Conservation (phyloP, 2,797 vertebrate genomes). For the Tragopan temminckii region DNA sequence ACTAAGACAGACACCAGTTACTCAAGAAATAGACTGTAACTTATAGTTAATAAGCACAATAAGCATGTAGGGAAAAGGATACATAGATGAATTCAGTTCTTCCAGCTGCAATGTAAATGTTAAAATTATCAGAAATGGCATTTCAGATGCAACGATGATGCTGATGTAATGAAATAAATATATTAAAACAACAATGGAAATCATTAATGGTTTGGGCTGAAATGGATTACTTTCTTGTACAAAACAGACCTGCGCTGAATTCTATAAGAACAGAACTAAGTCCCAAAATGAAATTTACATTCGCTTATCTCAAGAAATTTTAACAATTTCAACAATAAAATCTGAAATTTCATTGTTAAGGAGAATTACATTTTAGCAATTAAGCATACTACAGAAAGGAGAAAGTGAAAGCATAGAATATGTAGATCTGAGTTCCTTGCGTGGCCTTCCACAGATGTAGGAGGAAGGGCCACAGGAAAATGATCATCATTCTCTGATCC, state of each 20-base stretch:
- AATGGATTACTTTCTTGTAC: not conserved
- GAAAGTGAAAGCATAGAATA: not conserved
- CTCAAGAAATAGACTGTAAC: not conserved
- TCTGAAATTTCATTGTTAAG: not conserved
- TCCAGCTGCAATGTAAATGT: conserved; percentile 88
- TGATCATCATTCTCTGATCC: rapidly evolving
- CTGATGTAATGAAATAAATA: not conserved
- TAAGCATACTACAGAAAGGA: not conserved
- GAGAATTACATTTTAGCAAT: not conserved
- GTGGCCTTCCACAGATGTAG: not conserved
- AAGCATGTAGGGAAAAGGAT: conserved; percentile 87
- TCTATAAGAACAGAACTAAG: not conserved
- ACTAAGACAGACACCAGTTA: not conserved
- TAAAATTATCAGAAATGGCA: conserved; percentile 1
- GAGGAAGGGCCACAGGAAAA: not conserved
- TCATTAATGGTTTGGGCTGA: not conserved
- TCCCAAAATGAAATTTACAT: not conserved
- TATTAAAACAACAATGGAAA: not conserved
- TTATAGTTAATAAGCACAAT: not conserved
- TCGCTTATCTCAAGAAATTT: not conserved
- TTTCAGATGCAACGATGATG: not conserved
- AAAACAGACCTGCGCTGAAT: not conserved
- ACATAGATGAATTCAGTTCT: conserved; percentile 99
- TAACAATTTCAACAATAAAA: not conserved
- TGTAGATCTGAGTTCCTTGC: not conserved